Percentiles rank a stretch among this genome's conserved stretches.
These are phyloP conservation scores for Fregetta grallaria DNA, from an alignment of 2,113 vertebrate species.

Conservation along the genomic window DNA sequence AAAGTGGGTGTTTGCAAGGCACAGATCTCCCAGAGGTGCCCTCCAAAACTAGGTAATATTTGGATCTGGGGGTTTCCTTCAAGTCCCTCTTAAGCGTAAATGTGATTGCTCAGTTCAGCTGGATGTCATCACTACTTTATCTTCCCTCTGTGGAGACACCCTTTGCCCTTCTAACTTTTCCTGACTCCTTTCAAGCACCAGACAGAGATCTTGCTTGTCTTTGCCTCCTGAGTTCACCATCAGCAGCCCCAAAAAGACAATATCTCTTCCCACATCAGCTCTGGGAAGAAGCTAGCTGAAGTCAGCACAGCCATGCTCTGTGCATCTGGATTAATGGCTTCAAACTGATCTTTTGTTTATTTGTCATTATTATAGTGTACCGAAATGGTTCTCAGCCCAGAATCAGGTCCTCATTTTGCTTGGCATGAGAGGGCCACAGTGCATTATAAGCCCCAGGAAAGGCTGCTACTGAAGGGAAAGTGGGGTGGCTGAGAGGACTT, in stretches of 20 bases:
- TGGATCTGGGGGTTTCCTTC: not conserved
- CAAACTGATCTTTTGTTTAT: not conserved
- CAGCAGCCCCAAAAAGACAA: not conserved
- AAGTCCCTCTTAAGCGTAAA: not conserved
- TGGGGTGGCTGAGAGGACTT: not conserved
- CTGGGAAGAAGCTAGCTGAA: not conserved
- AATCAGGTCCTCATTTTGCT: not conserved
- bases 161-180: not conserved
- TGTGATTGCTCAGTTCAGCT: not conserved
- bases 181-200: not conserved
- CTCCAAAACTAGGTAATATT: not conserved
- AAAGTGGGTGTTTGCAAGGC: accelerated
- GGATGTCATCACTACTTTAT: not conserved
- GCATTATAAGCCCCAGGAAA: not conserved
- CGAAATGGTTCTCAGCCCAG: not conserved
- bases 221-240: not conserved
- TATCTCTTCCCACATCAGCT: not conserved
- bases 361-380: not conserved
- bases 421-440: not conserved
- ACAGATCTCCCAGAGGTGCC: not conserved
- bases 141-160: not conserved
- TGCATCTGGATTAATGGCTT: not conserved
- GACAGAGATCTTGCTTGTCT: not conserved
- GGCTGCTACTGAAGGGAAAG: not conserved
- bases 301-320: not conserved